Conservation (phyloP, 2,113 vertebrate species). For the Hyperoodon ampullatus region DNA sequence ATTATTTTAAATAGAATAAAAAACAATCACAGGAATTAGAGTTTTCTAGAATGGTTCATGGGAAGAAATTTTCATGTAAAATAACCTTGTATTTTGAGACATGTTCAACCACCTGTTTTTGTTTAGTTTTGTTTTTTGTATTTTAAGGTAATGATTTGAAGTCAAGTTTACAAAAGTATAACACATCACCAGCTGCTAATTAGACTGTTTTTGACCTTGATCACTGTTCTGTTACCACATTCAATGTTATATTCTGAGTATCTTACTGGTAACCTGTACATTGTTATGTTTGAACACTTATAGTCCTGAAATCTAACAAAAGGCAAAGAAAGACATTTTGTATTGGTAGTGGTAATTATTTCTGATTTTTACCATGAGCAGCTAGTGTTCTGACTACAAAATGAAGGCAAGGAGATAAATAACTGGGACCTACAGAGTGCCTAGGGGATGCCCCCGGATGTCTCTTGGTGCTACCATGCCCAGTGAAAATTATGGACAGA, state of each 20-base stretch:
- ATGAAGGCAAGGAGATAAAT: background rate
- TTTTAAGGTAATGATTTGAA: background rate
- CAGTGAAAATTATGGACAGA: background rate
- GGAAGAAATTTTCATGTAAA: background rate
- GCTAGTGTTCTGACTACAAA: background rate
- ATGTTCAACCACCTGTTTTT: background rate
- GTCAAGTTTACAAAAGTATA: constrained; percentile 13
- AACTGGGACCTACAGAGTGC: background rate
- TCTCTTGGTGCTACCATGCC: background rate
- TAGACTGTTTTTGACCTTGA: background rate
- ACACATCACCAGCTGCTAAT: background rate
- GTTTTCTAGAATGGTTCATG: background rate
- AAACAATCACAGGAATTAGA: background rate
- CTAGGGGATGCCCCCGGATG: background rate
- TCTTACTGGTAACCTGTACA: background rate
- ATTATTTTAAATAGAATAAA: background rate
- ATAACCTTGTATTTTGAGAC: background rate
- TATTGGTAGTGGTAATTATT: background rate
- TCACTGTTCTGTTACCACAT: background rate
- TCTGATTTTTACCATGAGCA: background rate
- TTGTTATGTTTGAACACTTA: background rate
- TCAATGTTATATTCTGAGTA: background rate
- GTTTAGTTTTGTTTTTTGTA: background rate
- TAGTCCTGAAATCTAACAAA: background rate
- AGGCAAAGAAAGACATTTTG: background rate